These are phyloP conservation scores for Lamproptera curius DNA, from an alignment of 2,888 invertebrate species.

Conservation along the genomic window DNA sequence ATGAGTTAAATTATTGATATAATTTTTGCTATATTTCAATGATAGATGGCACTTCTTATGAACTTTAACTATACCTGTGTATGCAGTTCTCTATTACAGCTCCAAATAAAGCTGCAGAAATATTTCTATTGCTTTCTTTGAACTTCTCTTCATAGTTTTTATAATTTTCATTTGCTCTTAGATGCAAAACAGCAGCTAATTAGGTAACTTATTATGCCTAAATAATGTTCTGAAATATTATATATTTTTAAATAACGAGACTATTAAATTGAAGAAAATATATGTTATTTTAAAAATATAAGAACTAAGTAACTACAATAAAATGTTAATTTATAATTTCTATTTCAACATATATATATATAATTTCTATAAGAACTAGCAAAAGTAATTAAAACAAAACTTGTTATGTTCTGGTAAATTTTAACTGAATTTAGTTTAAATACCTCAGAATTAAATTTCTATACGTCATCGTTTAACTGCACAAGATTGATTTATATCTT, in stretches of 20 bases:
- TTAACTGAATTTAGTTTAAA: not conserved
- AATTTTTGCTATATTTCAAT: too few relatives aligned
- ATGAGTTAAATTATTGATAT: too few relatives aligned
- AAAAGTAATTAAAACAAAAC: not conserved
- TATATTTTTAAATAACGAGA: not conserved
- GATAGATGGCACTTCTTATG: too few relatives aligned
- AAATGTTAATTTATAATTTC: not conserved
- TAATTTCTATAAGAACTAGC: not conserved
- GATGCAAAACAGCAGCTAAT: constrained; percentile 30
- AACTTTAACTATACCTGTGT: too few relatives aligned
- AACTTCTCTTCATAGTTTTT: constrained; percentile 26
- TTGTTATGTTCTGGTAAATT: not conserved
- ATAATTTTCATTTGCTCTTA: constrained; percentile 31
- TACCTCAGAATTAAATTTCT: constrained; percentile 12
- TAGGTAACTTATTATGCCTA: constrained; percentile 37
- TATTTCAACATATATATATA: not conserved
- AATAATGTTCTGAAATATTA: constrained; percentile 36
- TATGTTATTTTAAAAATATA: not conserved
- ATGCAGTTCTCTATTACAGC: constrained; percentile 32
- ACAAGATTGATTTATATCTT: too few relatives aligned
- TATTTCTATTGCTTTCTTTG: constrained; percentile 28
- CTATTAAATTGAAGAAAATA: not conserved
- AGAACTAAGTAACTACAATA: not conserved
- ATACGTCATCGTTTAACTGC: too few relatives aligned
- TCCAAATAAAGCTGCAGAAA: constrained; percentile 40